Evolutionary conservation across 2,888 invertebrate species (phyloP).

Genomic region (Epistrophe grossulariae): DNA sequence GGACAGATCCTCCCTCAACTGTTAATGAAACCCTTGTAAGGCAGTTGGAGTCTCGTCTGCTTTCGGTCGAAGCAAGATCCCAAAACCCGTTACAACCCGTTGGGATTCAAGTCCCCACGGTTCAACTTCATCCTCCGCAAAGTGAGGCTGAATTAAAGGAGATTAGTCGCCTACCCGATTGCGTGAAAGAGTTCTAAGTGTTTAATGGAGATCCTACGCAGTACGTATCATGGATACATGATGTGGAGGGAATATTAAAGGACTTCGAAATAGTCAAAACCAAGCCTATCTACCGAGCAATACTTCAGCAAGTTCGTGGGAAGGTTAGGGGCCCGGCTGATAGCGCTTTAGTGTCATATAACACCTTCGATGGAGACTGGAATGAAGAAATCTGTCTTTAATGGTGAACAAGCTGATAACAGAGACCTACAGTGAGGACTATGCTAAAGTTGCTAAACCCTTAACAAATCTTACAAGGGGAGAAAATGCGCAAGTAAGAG

Average conservation of each 20-base stretch:
- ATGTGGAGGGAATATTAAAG: background rate
- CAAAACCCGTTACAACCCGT: too few relatives aligned
- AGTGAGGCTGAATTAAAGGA: background rate
- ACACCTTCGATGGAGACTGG: slow-evolving; percentile 11
- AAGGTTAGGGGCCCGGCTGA: background rate
- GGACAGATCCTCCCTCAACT: too few relatives aligned
- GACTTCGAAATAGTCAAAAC: background rate
- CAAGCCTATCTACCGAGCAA: background rate
- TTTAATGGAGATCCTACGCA: background rate
- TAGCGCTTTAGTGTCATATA: background rate
- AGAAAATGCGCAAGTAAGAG: background rate
- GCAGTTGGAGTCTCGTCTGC: too few relatives aligned
- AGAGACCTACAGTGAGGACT: background rate
- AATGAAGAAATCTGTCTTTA: background rate
- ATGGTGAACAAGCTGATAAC: background rate
- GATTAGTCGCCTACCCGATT: background rate
- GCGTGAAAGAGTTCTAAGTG: background rate
- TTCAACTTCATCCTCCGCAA: background rate
- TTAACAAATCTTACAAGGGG: background rate
- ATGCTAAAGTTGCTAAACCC: background rate
- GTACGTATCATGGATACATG: background rate
- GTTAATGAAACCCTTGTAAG: too few relatives aligned
- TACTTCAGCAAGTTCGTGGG: background rate
- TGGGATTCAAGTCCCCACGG: too few relatives aligned
- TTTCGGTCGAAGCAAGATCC: too few relatives aligned